These are phyloP conservation scores for Lycocerus yunnanus DNA, from an alignment of 2,888 invertebrate genomes.

Conservation along the genomic window DNA sequence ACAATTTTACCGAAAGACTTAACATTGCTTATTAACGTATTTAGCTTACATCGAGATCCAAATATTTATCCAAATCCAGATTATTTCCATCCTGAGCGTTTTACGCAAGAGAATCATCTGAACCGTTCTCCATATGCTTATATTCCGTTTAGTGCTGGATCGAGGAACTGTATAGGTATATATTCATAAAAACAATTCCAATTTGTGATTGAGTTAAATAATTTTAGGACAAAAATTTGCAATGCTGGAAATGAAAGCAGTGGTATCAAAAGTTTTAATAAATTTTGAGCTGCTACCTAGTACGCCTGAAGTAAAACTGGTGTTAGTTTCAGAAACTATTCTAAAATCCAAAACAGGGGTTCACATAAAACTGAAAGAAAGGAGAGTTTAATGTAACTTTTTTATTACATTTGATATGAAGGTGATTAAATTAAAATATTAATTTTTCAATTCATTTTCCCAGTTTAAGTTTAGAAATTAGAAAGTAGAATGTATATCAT, in stretches of 20 bases:
- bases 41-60: conserved; percentile 57
- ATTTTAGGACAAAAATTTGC: conserved; percentile 55
- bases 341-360: conserved; percentile 58
- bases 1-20: conserved; percentile 50
- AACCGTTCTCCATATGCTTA: conserved; percentile 59
- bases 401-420: too few relatives aligned
- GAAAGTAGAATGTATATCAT: too few relatives aligned
- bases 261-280: conserved; percentile 58
- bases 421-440: too few relatives aligned
- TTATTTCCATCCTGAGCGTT: conserved; percentile 61
- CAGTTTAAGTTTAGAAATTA: too few relatives aligned
- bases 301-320: conserved; percentile 49
- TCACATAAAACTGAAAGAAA: conserved; percentile 45
- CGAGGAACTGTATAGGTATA: conserved; percentile 65
- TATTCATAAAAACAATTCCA: background rate
- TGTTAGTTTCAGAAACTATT: conserved; percentile 56
- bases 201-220: background rate
- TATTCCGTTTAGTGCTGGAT: conserved; percentile 68
- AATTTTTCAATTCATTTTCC: too few relatives aligned
- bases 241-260: conserved; percentile 60
- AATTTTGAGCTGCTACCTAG: conserved; percentile 50
- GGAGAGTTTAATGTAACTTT: background rate
- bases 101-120: conserved; percentile 49
- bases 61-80: conserved; percentile 61
- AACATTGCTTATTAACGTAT: conserved; percentile 54